Evolutionary conservation across 1,140 invertebrate species (phyloP).

Genomic region (Penaeus chinensis): DNA sequence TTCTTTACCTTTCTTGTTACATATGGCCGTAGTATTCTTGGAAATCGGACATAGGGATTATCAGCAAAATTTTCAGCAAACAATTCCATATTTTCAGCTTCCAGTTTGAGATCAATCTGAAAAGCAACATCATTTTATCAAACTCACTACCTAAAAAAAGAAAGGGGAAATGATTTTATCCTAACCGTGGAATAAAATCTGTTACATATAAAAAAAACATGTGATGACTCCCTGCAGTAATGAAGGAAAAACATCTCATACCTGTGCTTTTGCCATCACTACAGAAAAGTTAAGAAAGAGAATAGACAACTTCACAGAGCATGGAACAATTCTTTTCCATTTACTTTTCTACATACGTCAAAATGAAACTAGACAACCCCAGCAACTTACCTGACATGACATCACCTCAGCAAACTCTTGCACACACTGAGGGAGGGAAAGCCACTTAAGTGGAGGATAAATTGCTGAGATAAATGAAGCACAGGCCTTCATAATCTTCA

Average conservation of each 20-base stretch:
- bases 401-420: conserved; percentile 71
- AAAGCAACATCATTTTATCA: not conserved
- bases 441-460: conserved; percentile 69
- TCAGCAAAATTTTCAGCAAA: conserved; percentile 70
- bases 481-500: conserved; percentile 68
- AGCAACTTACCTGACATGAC: conserved; percentile 68
- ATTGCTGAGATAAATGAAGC: conserved; percentile 66
- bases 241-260: too few species aligned
- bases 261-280: too few species aligned
- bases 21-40: conserved; percentile 66
- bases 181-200: too few species aligned
- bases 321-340: too few species aligned
- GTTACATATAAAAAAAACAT: too few species aligned
- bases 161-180: too few species aligned
- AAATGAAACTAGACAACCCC: too few species aligned
- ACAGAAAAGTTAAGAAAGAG: too few species aligned
- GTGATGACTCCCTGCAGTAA: too few species aligned
- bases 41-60: conserved; percentile 67
- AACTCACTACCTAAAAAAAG: too few species aligned
- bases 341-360: too few species aligned
- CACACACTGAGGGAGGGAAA: conserved; percentile 71
- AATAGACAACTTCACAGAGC: too few species aligned
- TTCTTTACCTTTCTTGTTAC: conserved; percentile 41
- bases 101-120: conserved; percentile 68
- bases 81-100: conserved; percentile 68